Evolutionary conservation across 2,888 invertebrate genomes (phyloP).

Genomic region (Philhelius pedissequus): DNA sequence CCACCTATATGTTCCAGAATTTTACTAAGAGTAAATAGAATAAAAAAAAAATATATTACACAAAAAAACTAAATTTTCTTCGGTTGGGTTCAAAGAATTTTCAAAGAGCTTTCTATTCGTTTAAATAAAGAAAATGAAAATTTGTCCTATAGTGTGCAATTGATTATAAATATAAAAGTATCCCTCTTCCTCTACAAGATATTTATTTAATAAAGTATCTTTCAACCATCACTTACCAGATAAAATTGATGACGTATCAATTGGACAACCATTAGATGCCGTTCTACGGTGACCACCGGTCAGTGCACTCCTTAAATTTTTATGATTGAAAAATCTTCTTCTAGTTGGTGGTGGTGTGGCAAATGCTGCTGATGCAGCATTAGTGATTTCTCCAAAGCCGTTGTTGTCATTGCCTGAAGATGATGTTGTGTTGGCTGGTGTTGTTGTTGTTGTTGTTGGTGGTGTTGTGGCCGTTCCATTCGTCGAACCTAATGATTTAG

Average conservation of each 20-base stretch:
- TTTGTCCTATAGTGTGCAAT: neutral
- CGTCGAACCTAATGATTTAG: constrained; percentile 71
- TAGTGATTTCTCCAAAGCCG: constrained; percentile 78
- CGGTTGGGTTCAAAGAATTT: too few relatives aligned
- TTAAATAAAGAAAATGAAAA: neutral
- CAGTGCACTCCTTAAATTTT: constrained; percentile 89
- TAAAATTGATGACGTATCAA: constrained; percentile 76
- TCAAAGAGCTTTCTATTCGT: too few relatives aligned
- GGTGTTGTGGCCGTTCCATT: constrained; percentile 44
- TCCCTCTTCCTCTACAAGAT: neutral
- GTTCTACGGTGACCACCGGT: constrained; percentile 78
- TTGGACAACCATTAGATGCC: constrained; percentile 79
- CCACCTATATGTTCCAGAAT: too few relatives aligned
- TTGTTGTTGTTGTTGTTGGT: constrained; percentile 11
- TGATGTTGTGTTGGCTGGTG: constrained; percentile 54
- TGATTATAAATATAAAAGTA: neutral
- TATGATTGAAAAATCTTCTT: constrained; percentile 89
- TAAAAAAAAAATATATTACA: too few relatives aligned
- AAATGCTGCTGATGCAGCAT: constrained; percentile 84
- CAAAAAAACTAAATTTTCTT: too few relatives aligned
- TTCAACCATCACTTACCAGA: constrained; percentile 72
- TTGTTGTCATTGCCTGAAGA: constrained; percentile 73
- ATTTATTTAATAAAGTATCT: neutral
- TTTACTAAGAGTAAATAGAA: too few relatives aligned
- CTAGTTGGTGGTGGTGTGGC: constrained; percentile 89